A percentile compares a stretch with the other conserved stretches of the same genome.
Conservation (phyloP, 2,797 vertebrate genomes). For the Periparus ater region DNA sequence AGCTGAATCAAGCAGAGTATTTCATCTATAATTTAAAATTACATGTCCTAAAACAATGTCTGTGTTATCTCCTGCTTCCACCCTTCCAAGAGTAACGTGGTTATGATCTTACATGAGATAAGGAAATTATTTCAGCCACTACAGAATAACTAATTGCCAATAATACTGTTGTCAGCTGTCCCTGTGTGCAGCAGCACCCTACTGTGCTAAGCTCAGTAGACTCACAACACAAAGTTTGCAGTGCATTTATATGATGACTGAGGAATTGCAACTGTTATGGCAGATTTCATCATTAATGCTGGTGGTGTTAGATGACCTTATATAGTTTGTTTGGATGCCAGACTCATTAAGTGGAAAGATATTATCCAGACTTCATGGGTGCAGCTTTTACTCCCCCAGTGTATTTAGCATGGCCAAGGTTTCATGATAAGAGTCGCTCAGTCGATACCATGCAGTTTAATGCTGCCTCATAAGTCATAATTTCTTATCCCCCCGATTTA, state of each 20-base stretch:
- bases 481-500: neutral
- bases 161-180: constrained; percentile 14
- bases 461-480: constrained; percentile 34
- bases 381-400: neutral
- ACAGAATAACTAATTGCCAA: constrained; percentile 38
- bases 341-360: neutral
- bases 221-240: neutral
- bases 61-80: constrained; percentile 46
- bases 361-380: neutral
- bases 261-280: neutral
- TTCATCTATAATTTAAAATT: constrained; percentile 62
- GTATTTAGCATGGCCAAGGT: neutral
- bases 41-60: constrained; percentile 57
- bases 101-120: constrained; percentile 40
- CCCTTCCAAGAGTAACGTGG: neutral
- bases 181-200: neutral
- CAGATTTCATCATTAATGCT: neutral
- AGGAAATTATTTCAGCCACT: constrained; percentile 41
- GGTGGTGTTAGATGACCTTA: neutral
- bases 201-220: neutral
- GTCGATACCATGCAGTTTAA: neutral
- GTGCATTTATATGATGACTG: neutral
- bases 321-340: neutral
- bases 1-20: constrained; percentile 68
- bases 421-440: neutral